Percentiles rank a stretch among this genome's conserved stretches.
Conservation (phyloP, 2,113 vertebrate species). For the Noturus placidus region DNA sequence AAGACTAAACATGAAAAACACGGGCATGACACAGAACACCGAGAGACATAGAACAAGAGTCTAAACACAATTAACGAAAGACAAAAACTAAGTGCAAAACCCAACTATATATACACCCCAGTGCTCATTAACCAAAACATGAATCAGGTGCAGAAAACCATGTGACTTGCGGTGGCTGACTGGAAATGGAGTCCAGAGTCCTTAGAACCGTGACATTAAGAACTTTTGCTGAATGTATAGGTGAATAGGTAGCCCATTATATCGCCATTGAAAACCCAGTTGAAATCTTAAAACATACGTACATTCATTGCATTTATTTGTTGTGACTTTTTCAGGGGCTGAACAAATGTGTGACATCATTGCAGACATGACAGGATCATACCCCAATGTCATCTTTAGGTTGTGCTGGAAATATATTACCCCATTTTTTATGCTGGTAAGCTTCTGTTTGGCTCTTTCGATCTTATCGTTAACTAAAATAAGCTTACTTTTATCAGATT, state of each 20-base stretch:
- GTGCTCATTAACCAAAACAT: too few species aligned
- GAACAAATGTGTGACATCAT: slow-evolving; percentile 63
- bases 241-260: not conserved
- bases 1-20: too few species aligned
- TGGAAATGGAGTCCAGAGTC: too few species aligned
- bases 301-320: not conserved
- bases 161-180: too few species aligned
- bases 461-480: not conserved
- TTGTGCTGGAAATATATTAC: slow-evolving; percentile 74
- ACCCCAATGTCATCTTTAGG: slow-evolving; percentile 63
- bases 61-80: too few species aligned
- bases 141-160: too few species aligned
- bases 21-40: too few species aligned
- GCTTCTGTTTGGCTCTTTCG: slow-evolving; percentile 28
- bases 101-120: too few species aligned
- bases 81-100: too few species aligned
- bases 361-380: slow-evolving; percentile 69
- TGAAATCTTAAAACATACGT: not conserved
- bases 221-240: not conserved
- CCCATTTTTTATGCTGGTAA: slow-evolving; percentile 68
- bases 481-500: not conserved
- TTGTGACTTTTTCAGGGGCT: slow-evolving; percentile 57
- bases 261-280: not conserved
- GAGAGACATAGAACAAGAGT: too few species aligned
- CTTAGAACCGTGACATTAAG: too few species aligned